Evolutionary conservation across 1,140 invertebrate genomes (phyloP), one percentile per base, ranked within the genome.

Genomic region (Zophobas atratus): DNA sequence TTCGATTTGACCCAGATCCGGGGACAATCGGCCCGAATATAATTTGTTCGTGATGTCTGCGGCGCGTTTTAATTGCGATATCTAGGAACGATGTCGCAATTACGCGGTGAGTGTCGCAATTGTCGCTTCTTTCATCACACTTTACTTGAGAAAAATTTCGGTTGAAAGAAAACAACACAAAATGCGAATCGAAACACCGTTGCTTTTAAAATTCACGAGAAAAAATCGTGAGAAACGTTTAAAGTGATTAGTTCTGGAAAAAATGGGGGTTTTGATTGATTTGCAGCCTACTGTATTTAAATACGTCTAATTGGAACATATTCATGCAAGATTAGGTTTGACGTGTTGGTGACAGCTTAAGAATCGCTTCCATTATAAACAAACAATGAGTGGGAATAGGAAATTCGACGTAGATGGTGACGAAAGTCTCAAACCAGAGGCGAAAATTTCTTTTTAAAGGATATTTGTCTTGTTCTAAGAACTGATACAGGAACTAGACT

Each of bases 211-310:
- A 63, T 63, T 20, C 43, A 46, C 5, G 6, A 53, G 49, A 53
- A 53, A 6, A 46, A 8, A 46, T 46, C 43, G 43, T 20, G 49
- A 4, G 4, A 51, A 51, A 51, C 49, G 49, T 51, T 20, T 57
- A 57, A 57, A 57, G 20, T 36, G 33, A 35, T 33, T 57, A 35
- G 55, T 63, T 6, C 57, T 51, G 57, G 57, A 63, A 63, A 39
- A 63, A 63, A 38, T 1, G 5, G 33, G 38, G n/a, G 8, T 63
- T 63, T 63, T 63, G 36, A 3, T 8, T 63, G 35, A 33, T 57
- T 57, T 33, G 20, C 55, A 46, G 3, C 43, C 43, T 3, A 46
- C 3, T 46, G 49, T 33, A 57, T 57, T 57, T 57, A 6, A 33
- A 57, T 35, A 1, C 55, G 32, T 33, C 34, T 57, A 34, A 57